Conservation (phyloP, 2,113 vertebrate genomes). For the Tupaia tana region DNA sequence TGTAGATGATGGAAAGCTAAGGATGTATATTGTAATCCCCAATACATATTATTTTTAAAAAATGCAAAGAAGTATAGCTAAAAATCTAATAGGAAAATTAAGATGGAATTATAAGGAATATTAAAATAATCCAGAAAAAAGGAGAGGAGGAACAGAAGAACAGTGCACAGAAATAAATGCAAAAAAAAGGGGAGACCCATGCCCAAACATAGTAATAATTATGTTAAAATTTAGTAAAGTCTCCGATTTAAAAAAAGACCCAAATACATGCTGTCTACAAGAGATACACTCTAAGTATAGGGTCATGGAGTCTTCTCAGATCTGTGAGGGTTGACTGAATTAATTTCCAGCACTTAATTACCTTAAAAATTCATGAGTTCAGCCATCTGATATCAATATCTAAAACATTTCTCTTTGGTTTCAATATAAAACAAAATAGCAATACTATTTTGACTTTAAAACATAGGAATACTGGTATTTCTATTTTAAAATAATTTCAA, state of each 20-base stretch:
- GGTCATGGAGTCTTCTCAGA: not conserved
- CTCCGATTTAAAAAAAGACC: not conserved
- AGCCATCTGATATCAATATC: not conserved
- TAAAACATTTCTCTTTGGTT: slow-evolving; percentile 6
- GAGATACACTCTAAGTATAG: slow-evolving; percentile 14
- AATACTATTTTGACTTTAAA: slow-evolving; percentile 24
- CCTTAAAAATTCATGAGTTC: slow-evolving; percentile 29
- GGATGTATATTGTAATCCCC: too few species aligned
- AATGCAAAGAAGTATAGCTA: too few species aligned
- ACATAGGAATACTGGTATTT: not conserved
- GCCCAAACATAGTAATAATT: not conserved
- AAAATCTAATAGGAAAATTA: too few species aligned
- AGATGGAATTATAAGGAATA: not conserved
- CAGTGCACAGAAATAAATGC: slow-evolving; percentile 26
- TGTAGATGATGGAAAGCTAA: not conserved
- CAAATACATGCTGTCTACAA: not conserved
- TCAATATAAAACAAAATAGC: slow-evolving; percentile 17
- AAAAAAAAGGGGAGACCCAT: slow-evolving; percentile 7
- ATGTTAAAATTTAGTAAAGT: slow-evolving; percentile 29
- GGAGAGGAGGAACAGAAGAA: not conserved
- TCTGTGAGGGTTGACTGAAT: not conserved
- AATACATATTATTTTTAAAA: too few species aligned
- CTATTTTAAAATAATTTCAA: slow-evolving; percentile 17
- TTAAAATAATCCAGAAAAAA: not conserved
- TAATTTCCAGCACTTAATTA: slow-evolving; percentile 38